phyloP scores from a whole-genome alignment of 2,113 vertebrate species.

The Cynopterus brachyotis region DNA sequence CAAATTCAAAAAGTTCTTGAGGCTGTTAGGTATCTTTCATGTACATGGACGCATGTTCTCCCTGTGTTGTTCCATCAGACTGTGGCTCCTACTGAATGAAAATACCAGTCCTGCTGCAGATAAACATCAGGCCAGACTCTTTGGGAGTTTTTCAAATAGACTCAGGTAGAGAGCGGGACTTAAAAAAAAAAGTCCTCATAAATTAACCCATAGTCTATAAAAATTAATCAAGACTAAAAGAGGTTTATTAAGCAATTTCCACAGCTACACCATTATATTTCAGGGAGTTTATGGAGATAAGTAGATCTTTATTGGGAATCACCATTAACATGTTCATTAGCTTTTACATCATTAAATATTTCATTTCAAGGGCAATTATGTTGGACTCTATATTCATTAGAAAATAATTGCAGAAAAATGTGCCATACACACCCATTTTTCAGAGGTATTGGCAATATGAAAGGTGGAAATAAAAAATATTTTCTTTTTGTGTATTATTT shows the following conservation, averaged over 20 bases:
- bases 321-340: background rate
- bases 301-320: conserved; percentile 35
- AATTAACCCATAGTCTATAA: background rate
- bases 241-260: conserved; percentile 33
- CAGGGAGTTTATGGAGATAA: conserved; percentile 10
- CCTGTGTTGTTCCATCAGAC: background rate
- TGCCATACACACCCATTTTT: background rate
- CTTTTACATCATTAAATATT: conserved; percentile 35
- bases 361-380: conserved; percentile 53
- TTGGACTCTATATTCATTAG: conserved; percentile 18
- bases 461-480: background rate
- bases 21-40: background rate
- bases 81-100: background rate
- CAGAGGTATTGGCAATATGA: background rate
- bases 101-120: background rate
- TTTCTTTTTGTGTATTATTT: conserved; percentile 5
- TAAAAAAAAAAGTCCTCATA: background rate
- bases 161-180: background rate
- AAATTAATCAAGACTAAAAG: conserved; percentile 15
- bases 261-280: conserved; percentile 28
- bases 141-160: background rate
- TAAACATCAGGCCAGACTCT: background rate
- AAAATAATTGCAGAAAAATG: conserved; percentile 47
- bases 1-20: background rate
- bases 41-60: conserved; percentile 49